Percentiles rank a stretch among this genome's conserved stretches.
phyloP scores from a whole-genome alignment of 2,113 vertebrate genomes.

The Todiramphus chloris region DNA sequence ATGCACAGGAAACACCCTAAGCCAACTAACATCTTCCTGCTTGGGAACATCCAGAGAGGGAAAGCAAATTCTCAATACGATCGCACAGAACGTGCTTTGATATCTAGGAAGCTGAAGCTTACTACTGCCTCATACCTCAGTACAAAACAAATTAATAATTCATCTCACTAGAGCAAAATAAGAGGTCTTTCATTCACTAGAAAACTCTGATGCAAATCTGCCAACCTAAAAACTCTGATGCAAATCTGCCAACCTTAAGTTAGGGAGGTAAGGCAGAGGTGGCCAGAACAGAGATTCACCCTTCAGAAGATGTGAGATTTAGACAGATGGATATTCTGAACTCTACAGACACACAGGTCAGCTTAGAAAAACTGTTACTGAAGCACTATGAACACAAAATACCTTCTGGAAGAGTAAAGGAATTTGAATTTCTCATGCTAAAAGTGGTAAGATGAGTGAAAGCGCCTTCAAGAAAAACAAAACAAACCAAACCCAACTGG shows the following conservation, averaged over 20 bases:
- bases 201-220: not conserved
- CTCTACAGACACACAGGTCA: not conserved
- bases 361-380: not conserved
- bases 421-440: not conserved
- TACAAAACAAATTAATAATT: slow-evolving; percentile 40
- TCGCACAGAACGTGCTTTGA: not conserved
- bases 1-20: not conserved
- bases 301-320: not conserved
- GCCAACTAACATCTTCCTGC: not conserved
- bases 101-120: not conserved
- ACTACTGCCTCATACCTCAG: not conserved
- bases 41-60: not conserved
- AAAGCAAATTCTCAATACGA: not conserved
- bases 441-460: not conserved
- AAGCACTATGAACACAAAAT: not conserved
- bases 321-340: not conserved
- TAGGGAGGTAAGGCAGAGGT: not conserved
- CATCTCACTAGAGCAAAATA: not conserved
- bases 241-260: not conserved
- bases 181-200: not conserved
- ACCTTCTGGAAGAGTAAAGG: not conserved
- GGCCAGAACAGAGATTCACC: not conserved
- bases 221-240: not conserved
- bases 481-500: too few species aligned
- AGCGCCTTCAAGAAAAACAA: not conserved